Evolutionary conservation across 2,797 vertebrate genomes (phyloP).

Genomic region (Pterois miles): DNA sequence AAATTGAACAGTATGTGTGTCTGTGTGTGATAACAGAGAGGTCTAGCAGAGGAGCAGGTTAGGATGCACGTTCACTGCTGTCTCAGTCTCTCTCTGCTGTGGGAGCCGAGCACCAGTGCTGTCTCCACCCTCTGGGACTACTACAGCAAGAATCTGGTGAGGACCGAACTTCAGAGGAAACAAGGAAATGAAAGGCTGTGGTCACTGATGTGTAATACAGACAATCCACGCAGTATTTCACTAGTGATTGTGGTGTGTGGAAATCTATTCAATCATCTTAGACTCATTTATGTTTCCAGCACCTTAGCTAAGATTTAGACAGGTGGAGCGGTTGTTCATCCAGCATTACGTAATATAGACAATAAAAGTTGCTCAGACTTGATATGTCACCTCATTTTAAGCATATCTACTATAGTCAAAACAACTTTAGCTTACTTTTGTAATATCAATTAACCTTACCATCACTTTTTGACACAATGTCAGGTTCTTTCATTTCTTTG

Average conservation of each 20-base stretch:
- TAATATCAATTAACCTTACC: not conserved
- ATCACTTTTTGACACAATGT: not conserved
- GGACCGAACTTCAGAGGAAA: constrained; percentile 35
- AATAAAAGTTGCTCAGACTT: not conserved
- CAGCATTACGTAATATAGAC: not conserved
- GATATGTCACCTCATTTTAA: constrained; percentile 1
- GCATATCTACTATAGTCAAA: not conserved
- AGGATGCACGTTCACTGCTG: constrained; percentile 95
- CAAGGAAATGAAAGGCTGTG: not conserved
- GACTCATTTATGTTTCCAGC: too few species aligned
- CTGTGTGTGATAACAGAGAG: constrained; percentile 70
- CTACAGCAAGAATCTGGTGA: constrained; percentile 95
- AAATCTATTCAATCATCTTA: too few species aligned
- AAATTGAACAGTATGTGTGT: not conserved
- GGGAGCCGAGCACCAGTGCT: constrained; percentile 87
- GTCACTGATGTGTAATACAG: not conserved
- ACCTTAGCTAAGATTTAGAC: too few species aligned
- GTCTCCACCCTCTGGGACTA: constrained; percentile 94
- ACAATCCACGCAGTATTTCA: too few species aligned
- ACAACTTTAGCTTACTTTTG: not conserved
- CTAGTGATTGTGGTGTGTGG: too few species aligned
- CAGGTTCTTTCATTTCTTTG: not conserved
- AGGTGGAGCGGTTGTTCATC: too few species aligned
- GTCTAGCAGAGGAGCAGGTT: constrained; percentile 89
- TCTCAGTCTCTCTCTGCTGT: constrained; percentile 89